Conservation (phyloP, 1,140 invertebrate genomes). For the Schlechtendalia chinensis region DNA sequence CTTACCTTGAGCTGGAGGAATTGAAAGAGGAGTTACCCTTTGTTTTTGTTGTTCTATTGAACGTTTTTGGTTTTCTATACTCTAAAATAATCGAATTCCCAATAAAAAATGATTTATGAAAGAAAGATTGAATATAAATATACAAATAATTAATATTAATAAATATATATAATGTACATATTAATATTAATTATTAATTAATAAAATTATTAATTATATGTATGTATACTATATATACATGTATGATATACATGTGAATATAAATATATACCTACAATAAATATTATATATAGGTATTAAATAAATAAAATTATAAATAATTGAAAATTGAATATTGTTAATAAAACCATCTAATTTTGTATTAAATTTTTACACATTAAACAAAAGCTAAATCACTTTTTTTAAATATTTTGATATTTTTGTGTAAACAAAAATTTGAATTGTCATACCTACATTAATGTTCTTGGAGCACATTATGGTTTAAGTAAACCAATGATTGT, state of each 20-base stretch:
- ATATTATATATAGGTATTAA: not conserved
- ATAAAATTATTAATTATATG: no score
- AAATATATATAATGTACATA: no score
- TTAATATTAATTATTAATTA: no score
- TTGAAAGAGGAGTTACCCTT: conserved; percentile 46
- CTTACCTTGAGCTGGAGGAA: conserved; percentile 46
- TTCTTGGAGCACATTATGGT: not conserved
- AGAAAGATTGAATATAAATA: conserved; percentile 43
- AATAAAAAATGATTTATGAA: conserved; percentile 46
- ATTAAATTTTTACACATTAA: conserved; percentile 18
- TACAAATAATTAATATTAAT: conserved; percentile 31
- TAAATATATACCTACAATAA: conserved; percentile 22
- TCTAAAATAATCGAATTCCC: conserved; percentile 49
- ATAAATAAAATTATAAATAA: not conserved
- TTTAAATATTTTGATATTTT: not conserved
- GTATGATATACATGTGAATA: conserved; percentile 20
- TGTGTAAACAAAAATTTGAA: not conserved
- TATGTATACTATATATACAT: conserved; percentile 2
- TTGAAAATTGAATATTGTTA: not conserved
- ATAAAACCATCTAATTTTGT: not conserved
- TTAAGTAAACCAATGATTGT: not conserved
- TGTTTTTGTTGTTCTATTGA: conserved; percentile 50
- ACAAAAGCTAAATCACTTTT: conserved; percentile 24
- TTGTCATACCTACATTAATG: conserved; percentile 11
- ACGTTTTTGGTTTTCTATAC: conserved; percentile 51